phyloP scores from a whole-genome alignment of 2,888 invertebrate genomes.

The Slavum lentiscoides region DNA sequence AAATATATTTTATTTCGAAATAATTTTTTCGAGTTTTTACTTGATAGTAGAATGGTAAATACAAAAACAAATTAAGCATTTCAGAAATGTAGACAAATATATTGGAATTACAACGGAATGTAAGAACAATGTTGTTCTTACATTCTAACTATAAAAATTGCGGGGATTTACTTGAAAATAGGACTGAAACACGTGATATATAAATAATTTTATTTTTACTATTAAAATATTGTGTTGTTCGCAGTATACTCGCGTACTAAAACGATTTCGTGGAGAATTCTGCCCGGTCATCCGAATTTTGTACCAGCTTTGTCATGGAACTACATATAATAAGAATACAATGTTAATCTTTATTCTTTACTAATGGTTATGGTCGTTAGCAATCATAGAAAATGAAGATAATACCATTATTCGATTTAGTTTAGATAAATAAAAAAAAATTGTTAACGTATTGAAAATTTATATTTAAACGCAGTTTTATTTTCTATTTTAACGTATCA shows the following conservation, averaged over 20 bases:
- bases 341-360: not conserved
- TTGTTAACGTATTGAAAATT: constrained; percentile 3
- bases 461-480: constrained; percentile 11
- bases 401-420: constrained; percentile 15
- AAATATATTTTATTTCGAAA: too few relatives aligned
- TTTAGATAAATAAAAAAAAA: constrained; percentile 2
- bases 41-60: too few relatives aligned
- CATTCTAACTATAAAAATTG: too few relatives aligned
- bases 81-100: too few relatives aligned
- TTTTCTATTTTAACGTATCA: not conserved
- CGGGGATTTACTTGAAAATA: too few relatives aligned
- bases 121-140: too few relatives aligned
- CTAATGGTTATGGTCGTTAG: constrained; percentile 29
- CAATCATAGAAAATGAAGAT: not conserved
- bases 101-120: too few relatives aligned
- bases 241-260: not conserved
- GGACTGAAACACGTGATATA: too few relatives aligned
- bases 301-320: not conserved
- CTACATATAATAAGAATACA: not conserved
- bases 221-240: not conserved
- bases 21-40: too few relatives aligned
- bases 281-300: constrained; percentile 2
- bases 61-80: too few relatives aligned
- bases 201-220: not conserved
- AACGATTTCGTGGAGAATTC: not conserved